Evolutionary conservation across 2,888 invertebrate species (phyloP).

Genomic region (Nemurella pictetii): DNA sequence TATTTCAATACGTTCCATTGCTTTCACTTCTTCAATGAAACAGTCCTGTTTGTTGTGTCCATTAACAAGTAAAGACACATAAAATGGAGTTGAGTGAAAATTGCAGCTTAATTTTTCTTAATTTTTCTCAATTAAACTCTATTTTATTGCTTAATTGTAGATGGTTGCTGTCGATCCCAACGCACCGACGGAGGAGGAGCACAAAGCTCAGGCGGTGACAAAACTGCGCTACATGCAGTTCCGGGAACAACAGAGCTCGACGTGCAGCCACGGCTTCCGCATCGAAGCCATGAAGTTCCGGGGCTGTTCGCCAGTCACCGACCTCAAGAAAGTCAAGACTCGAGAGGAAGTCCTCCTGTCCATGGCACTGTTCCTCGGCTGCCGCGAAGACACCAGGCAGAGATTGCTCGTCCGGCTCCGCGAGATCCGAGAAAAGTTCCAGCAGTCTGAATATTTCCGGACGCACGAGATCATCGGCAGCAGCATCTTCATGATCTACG

Average conservation of each 20-base stretch:
- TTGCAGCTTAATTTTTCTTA: no score
- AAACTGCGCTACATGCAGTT: slow-evolving; percentile 97
- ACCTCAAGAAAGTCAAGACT: slow-evolving; percentile 84
- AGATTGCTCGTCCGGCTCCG: slow-evolving; percentile 73
- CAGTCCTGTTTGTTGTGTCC: no score
- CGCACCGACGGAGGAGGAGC: slow-evolving; percentile 85
- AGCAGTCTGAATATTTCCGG: slow-evolving; percentile 81
- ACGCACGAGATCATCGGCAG: slow-evolving; percentile 71
- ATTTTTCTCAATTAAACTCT: no score
- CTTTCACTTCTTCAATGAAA: no score
- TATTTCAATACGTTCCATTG: no score
- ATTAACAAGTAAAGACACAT: no score
- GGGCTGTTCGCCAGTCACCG: slow-evolving; percentile 79
- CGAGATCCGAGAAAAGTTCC: slow-evolving; percentile 76
- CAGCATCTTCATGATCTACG: slow-evolving; percentile 79
- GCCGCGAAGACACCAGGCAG: slow-evolving; percentile 65
- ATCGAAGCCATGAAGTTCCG: slow-evolving; percentile 93
- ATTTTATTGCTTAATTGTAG: slow-evolving; percentile 47
- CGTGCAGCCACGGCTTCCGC: slow-evolving; percentile 89
- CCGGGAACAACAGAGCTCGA: slow-evolving; percentile 90
- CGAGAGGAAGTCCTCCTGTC: slow-evolving; percentile 73
- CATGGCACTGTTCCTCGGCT: slow-evolving; percentile 73
- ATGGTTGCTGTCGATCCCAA: slow-evolving; percentile 89
- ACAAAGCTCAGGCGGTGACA: slow-evolving; percentile 80
- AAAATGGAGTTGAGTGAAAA: no score